These are phyloP conservation scores for Yasuhikotakia modesta DNA, from an alignment of 2,797 vertebrate species.

Conservation along the genomic window DNA sequence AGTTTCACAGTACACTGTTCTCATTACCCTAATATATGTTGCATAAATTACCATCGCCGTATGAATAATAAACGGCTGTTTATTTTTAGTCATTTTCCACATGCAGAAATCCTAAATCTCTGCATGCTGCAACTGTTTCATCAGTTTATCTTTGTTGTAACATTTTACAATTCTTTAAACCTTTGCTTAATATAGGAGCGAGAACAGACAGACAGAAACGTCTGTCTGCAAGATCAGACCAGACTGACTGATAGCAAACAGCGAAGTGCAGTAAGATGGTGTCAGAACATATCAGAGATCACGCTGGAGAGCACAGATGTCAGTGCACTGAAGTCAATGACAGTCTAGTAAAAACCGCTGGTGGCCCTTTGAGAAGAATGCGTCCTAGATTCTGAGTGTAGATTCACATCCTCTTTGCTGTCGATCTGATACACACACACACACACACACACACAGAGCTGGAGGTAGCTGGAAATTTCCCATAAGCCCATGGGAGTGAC, in stretches of 20 bases:
- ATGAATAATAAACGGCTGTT: neutral
- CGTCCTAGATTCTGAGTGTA: constrained; percentile 32
- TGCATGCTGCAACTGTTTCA: too few species aligned
- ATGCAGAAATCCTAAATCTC: neutral
- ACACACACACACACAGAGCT: too few species aligned
- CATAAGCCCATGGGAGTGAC: constrained; percentile 28
- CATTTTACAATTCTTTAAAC: neutral
- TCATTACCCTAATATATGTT: neutral
- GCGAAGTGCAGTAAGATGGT: constrained; percentile 16
- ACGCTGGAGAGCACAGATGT: constrained; percentile 22
- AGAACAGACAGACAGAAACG: neutral
- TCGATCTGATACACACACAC: constrained; percentile 5
- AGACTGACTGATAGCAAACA: constrained; percentile 19
- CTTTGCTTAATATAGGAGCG: neutral
- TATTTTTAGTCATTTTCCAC: neutral
- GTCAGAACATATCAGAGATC: constrained; percentile 19
- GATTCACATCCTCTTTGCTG: constrained; percentile 17
- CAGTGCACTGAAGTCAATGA: constrained; percentile 1
- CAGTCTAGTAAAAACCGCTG: neutral
- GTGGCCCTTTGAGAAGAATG: constrained; percentile 11
- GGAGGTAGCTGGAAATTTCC: neutral
- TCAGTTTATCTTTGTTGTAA: neutral
- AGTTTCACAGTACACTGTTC: neutral
- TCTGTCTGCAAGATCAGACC: constrained; percentile 19
- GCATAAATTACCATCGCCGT: constrained; percentile 3